Percentiles rank a stretch among this genome's conserved stretches.
These are phyloP conservation scores for Periophthalmus magnuspinnatus DNA, from an alignment of 2,797 vertebrate species.

Conservation along the genomic window DNA sequence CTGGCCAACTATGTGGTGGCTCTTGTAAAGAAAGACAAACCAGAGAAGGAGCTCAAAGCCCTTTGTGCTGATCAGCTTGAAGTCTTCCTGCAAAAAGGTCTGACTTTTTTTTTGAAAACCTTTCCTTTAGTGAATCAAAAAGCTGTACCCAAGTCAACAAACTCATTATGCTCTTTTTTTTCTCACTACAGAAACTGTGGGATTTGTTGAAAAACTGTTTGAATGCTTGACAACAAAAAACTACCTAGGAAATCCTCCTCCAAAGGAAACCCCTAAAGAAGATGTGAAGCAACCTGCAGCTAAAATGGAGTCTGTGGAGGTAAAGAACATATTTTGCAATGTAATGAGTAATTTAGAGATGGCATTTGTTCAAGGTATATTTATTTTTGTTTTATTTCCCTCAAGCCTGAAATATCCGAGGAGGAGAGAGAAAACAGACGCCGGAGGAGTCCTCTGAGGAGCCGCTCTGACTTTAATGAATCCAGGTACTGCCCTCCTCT, in stretches of 20 bases:
- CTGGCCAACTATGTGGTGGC: constrained; percentile 98
- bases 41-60: constrained; percentile 94
- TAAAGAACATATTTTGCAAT: constrained; percentile 26
- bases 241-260: constrained; percentile 83
- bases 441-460: constrained; percentile 92
- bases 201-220: constrained; percentile 98
- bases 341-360: neutral
- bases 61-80: constrained; percentile 98
- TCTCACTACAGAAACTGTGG: constrained; percentile 87
- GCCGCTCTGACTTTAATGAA: constrained; percentile 88
- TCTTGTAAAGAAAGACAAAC: constrained; percentile 97
- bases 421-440: constrained; percentile 90
- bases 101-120: neutral
- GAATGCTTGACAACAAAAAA: constrained; percentile 95
- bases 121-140: neutral
- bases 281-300: constrained; percentile 80
- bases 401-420: constrained; percentile 77
- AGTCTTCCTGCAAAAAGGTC: constrained; percentile 99
- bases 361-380: neutral
- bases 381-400: constrained; percentile 5
- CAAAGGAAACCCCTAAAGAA: constrained; percentile 85
- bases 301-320: constrained; percentile 88
- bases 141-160: neutral
- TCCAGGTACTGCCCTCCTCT: constrained; percentile 78
- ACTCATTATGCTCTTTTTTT: constrained; percentile 5